Conservation (phyloP, 2,888 invertebrate genomes). For the Himalopsyche japonica region DNA sequence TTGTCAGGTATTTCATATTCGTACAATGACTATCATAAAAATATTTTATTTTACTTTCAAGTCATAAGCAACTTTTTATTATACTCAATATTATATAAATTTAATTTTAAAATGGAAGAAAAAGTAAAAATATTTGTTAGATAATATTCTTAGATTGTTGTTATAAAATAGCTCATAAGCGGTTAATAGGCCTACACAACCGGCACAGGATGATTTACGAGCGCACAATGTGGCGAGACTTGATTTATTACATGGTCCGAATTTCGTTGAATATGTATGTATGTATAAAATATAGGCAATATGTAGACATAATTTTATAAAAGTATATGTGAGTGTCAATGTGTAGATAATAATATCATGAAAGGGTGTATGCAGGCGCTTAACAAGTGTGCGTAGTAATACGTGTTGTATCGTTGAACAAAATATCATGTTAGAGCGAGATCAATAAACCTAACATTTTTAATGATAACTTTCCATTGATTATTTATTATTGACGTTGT, state of each 20-base stretch:
- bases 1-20: no score
- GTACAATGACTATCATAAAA: no score
- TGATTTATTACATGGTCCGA: constrained; percentile 59
- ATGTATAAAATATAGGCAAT: background rate
- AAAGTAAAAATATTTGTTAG: no score
- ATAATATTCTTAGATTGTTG: no score
- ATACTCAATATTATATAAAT: no score
- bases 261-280: constrained; percentile 32
- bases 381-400: background rate
- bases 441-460: background rate
- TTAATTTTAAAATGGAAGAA: no score
- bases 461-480: no score
- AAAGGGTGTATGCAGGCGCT: background rate
- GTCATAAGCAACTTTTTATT: no score
- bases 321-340: background rate
- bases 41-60: no score
- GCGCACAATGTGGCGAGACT: constrained; percentile 71
- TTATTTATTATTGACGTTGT: no score
- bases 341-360: background rate
- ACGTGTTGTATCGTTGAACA: background rate
- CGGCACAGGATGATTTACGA: constrained; percentile 61
- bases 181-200: background rate
- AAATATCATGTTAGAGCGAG: background rate
- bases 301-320: background rate
- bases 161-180: background rate